Conservation (phyloP, 2,113 vertebrate genomes). For the Sitta europaea region DNA sequence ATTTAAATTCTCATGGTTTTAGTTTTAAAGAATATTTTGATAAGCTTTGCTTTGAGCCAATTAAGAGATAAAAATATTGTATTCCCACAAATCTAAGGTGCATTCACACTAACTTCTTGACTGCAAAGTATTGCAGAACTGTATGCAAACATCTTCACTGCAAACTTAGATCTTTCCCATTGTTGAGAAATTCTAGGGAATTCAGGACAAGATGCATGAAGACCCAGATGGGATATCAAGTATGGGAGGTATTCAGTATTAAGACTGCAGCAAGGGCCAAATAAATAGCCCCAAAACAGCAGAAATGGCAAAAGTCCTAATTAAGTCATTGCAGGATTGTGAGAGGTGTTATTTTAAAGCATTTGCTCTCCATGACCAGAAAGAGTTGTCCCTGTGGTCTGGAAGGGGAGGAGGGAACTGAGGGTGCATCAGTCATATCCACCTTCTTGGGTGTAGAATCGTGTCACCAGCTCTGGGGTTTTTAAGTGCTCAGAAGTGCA, state of each 20-base stretch:
- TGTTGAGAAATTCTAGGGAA: background rate
- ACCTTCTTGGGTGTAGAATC: background rate
- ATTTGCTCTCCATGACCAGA: background rate
- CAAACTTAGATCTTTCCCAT: background rate
- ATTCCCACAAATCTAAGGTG: background rate
- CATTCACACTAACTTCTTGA: background rate
- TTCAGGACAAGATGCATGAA: background rate
- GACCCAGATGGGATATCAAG: background rate
- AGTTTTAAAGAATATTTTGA: background rate
- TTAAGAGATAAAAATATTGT: background rate
- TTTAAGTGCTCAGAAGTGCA: background rate
- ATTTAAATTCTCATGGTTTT: background rate
- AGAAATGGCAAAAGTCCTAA: background rate
- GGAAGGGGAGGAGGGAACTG: background rate
- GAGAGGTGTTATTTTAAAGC: background rate
- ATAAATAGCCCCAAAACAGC: background rate
- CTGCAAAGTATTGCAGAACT: background rate
- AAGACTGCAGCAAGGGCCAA: background rate
- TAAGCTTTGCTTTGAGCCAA: background rate
- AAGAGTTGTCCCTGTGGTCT: background rate
- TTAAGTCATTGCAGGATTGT: background rate
- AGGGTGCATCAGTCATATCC: background rate
- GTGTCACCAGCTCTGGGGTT: accelerated
- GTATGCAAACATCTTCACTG: background rate
- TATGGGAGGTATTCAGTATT: background rate